Evolutionary conservation across 2,113 vertebrate genomes (phyloP), one percentile per base, ranked within the genome.

Genomic region (Erythrolamprus reginae): DNA sequence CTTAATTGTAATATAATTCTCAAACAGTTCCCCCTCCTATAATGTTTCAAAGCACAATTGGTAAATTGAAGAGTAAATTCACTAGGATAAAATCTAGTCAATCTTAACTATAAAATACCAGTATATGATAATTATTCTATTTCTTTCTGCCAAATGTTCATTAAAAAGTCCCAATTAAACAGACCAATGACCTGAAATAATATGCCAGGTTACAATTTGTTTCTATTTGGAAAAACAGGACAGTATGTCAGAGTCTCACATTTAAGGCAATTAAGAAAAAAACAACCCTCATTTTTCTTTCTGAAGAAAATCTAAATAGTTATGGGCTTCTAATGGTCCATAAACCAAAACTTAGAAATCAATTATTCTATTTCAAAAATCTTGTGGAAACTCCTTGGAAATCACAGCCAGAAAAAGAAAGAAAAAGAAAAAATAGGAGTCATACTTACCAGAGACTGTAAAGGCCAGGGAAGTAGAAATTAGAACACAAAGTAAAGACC

Each of bases 381-480:
- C 47, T 51, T 92, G 84, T 77, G 92, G 85, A 90, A 90, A 88
- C 38, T 86, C 55, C 89, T 0, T 0, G 58, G 89, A 70, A 87
- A 55, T 56, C 92, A 87, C 93, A 85, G 38, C 82, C 47, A 0
- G 90, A 77, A 61, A 23, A 0, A n/a, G 10, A 26, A 87, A 94
- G 89, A 89, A 82, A 89, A 6, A 88, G 0, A 1, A 48, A 48
- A 90, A 88, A 88, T 89, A 83, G 88, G 83, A 86, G 89, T 94
- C 61, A 84, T 95, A 97, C 97, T 97, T 96, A 98, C 97, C 97
- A 95, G 96, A 95, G 92, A 94, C 93, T 5, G 92, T 90, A 93
- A 98, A 94, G 82, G 95, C 92, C 92, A 98, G 93, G 90, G 97
- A 96, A 88, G 97, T 93, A 93, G 97, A 95, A 93, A 98, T 24